Evolutionary conservation across 35 echinoderm and acorn worm species (phyloP).

Genomic region (Ophiothrix spiculata): DNA sequence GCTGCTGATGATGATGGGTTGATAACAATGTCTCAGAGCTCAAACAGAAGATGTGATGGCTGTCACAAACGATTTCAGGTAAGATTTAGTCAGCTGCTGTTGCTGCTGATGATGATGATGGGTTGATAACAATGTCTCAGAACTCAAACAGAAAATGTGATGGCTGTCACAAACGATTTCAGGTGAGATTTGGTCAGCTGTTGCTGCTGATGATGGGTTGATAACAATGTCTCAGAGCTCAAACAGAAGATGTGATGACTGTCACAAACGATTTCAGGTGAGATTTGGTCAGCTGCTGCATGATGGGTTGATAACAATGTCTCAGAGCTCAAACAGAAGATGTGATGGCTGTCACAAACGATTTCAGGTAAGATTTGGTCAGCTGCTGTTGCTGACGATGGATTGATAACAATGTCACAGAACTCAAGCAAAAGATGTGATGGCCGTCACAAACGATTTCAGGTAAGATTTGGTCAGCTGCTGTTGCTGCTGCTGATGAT

Average conservation of each 20-base stretch:
- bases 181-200: slow-evolving; percentile 32
- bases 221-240: slow-evolving; percentile 27
- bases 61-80: too few relatives aligned
- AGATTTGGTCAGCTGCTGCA: too few relatives aligned
- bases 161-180: slow-evolving; percentile 41
- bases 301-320: too few relatives aligned
- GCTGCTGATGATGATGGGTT: too few relatives aligned
- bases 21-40: background rate
- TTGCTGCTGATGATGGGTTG: slow-evolving; percentile 14
- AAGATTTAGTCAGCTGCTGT: too few relatives aligned
- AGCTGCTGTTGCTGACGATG: slow-evolving; percentile 21
- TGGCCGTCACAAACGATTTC: slow-evolving; percentile 38
- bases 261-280: slow-evolving; percentile 46
- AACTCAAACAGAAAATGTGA: slow-evolving; percentile 36
- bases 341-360: slow-evolving; percentile 34
- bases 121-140: slow-evolving; percentile 24
- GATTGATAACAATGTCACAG: slow-evolving; percentile 25
- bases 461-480: too few relatives aligned
- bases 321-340: slow-evolving; percentile 40
- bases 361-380: slow-evolving; percentile 44
- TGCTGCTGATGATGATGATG: slow-evolving; percentile 29
- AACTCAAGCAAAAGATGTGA: slow-evolving; percentile 37
- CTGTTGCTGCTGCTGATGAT: slow-evolving; percentile 17
- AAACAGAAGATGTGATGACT: slow-evolving; percentile 42
- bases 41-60: background rate